Conservation (phyloP, 2,888 invertebrate species). For the Coelogynopora nodosa region DNA sequence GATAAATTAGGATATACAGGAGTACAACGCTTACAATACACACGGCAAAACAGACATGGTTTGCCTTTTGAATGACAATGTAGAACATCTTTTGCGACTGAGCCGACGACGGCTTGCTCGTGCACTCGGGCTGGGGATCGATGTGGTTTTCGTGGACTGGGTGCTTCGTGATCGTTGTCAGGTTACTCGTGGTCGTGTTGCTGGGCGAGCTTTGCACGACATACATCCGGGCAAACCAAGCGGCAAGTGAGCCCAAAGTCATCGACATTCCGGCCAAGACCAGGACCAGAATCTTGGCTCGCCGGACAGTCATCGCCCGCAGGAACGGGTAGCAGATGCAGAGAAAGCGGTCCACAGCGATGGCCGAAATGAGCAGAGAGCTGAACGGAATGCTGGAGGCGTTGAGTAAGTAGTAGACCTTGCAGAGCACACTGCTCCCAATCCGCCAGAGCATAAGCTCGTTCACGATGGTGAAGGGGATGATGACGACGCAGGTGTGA, state of each 20-base stretch:
- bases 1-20: conserved; percentile 40
- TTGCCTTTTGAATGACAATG: conserved; percentile 6
- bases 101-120: background rate
- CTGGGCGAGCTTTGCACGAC: background rate
- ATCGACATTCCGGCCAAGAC: background rate
- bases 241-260: background rate
- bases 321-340: conserved; percentile 57
- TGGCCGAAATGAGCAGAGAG: conserved; percentile 55
- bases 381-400: conserved; percentile 56
- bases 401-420: conserved; percentile 54
- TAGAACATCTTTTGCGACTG: background rate
- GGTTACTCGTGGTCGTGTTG: background rate
- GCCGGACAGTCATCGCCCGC: conserved; percentile 54
- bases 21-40: conserved; percentile 27
- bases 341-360: conserved; percentile 56
- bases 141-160: background rate
- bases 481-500: conserved; percentile 45
- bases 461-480: conserved; percentile 47
- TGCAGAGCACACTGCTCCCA: conserved; percentile 37
- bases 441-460: conserved; percentile 42
- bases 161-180: background rate
- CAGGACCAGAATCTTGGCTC: conserved; percentile 50
- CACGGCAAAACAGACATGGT: conserved; percentile 10
- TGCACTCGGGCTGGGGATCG: conserved; percentile 27
- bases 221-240: background rate